A percentile compares a stretch with the other conserved stretches of the same genome.
These are phyloP conservation scores for Teleiodes luculella DNA, from an alignment of 2,888 invertebrate genomes.

Conservation along the genomic window DNA sequence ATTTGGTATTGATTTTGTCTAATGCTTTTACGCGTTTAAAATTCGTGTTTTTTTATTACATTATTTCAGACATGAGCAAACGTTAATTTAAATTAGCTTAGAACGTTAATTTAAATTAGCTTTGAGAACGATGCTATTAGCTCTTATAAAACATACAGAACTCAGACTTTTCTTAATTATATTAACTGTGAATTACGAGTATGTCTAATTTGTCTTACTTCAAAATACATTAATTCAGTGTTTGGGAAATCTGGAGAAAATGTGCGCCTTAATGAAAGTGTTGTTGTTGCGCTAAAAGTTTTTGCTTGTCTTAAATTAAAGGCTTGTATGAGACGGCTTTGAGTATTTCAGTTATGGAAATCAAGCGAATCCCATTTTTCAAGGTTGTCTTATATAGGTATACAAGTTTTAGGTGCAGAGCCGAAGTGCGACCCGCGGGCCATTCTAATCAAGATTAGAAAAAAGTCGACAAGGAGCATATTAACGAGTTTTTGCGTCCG, in stretches of 20 bases:
- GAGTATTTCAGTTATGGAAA: slow-evolving; percentile 4
- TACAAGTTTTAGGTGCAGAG: slow-evolving; percentile 26
- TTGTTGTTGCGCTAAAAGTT: no score
- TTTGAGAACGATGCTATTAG: no score
- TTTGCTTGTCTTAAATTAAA: background rate
- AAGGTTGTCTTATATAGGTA: background rate
- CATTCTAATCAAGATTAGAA: slow-evolving; percentile 63
- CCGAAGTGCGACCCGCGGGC: slow-evolving; percentile 27
- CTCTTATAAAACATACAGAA: no score
- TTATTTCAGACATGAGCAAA: no score
- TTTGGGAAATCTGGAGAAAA: background rate
- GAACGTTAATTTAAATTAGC: no score
- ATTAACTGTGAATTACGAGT: no score
- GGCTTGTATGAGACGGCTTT: background rate
- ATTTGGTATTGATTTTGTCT: no score
- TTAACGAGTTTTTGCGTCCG: slow-evolving; percentile 73
- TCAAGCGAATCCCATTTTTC: no score
- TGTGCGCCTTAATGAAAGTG: background rate
- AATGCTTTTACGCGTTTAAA: no score
- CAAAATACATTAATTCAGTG: background rate
- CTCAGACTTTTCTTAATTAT: no score
- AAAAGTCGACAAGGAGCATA: slow-evolving; percentile 57
- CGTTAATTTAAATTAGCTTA: no score
- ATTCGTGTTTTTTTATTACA: no score
- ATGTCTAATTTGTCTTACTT: background rate